phyloP scores from a whole-genome alignment of 2,797 vertebrate genomes.

The Melanotaenia pygmaea region DNA sequence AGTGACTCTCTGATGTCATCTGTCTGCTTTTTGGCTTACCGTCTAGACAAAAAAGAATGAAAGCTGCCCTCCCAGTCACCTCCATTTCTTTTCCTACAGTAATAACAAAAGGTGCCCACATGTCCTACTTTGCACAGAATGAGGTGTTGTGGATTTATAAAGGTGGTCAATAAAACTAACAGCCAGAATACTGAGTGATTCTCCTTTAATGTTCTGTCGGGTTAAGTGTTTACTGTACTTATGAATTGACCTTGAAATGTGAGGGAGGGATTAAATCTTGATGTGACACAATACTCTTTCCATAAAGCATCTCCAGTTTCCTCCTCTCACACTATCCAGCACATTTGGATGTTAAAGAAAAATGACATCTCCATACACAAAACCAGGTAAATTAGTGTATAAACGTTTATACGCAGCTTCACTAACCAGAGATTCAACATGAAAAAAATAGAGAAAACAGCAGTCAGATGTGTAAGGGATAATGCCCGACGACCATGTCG shows the following conservation, averaged over 20 bases:
- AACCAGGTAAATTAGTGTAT: constrained; percentile 23
- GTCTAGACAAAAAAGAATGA: constrained; percentile 63
- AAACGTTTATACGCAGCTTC: constrained; percentile 35
- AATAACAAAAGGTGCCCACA: constrained; percentile 47
- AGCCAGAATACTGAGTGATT: constrained; percentile 31
- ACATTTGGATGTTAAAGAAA: neutral
- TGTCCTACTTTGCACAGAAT: constrained; percentile 39
- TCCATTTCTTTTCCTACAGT: constrained; percentile 43
- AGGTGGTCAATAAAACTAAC: constrained; percentile 24
- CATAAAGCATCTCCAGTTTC: constrained; percentile 31
- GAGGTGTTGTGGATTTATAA: constrained; percentile 33
- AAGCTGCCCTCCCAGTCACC: constrained; percentile 48
- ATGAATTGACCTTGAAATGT: constrained; percentile 54
- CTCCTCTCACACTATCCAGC: constrained; percentile 24
- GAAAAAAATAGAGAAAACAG: constrained; percentile 20
- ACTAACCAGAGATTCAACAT: constrained; percentile 21
- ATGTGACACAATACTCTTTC: constrained; percentile 36
- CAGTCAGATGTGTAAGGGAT: constrained; percentile 19
- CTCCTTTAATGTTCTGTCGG: constrained; percentile 19
- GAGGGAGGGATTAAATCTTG: constrained; percentile 33
- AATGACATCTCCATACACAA: constrained; percentile 41
- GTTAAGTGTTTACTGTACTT: constrained; percentile 28
- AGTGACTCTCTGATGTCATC: constrained; percentile 55
- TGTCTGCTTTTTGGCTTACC: constrained; percentile 53
- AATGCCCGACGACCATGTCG: no score